Evolutionary conservation across 1,140 invertebrate species (phyloP).

Genomic region (Bombus balteatus): DNA sequence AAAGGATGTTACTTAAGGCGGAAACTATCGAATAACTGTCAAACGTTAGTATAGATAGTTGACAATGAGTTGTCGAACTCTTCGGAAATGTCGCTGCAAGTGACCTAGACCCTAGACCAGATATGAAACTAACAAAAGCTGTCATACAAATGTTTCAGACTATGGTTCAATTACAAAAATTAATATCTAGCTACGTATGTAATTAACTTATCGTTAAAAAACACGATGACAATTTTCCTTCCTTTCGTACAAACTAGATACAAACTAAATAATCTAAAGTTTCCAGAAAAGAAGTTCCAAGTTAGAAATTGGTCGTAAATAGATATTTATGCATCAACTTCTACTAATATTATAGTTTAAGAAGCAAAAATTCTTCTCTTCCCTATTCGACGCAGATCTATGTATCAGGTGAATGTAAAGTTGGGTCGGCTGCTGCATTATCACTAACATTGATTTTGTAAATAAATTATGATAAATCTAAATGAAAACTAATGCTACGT

Average conservation of each 20-base stretch:
- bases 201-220: not conserved
- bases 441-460: not conserved
- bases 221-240: not conserved
- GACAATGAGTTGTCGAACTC: slow-evolving; percentile 60
- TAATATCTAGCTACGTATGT: not conserved
- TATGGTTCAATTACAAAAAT: too few species aligned
- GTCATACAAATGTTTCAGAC: not conserved
- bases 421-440: not conserved
- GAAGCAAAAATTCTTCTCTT: not conserved
- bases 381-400: not conserved
- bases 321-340: not conserved
- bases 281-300: not conserved
- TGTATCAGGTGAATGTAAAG: not conserved
- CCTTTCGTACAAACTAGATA: not conserved
- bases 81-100: slow-evolving; percentile 49
- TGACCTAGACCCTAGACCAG: slow-evolving; percentile 59
- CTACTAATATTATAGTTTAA: not conserved
- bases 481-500: not conserved
- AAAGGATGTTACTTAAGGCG: slow-evolving; percentile 59
- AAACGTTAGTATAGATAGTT: slow-evolving; percentile 49
- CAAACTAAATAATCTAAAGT: not conserved
- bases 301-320: not conserved
- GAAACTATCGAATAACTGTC: slow-evolving; percentile 66
- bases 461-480: not conserved
- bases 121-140: slow-evolving; percentile 36